Conservation (phyloP, 2,113 vertebrate genomes). For the Microtus ochrogaster region DNA sequence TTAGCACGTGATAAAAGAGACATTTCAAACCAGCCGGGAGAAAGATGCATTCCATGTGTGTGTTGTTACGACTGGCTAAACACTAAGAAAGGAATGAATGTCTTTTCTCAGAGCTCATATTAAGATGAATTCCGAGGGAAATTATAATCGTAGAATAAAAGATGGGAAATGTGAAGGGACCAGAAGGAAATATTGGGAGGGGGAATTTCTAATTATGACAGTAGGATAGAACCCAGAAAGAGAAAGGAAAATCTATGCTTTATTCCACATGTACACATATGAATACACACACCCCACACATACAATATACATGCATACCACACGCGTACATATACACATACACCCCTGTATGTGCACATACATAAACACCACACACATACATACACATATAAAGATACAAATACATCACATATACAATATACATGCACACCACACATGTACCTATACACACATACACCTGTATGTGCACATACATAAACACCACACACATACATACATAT, state of each 20-base stretch:
- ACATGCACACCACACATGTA: neutral
- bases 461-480: neutral
- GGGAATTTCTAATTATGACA: conserved; percentile 23
- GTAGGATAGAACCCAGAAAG: neutral
- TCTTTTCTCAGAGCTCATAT: neutral
- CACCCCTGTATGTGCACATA: too few relatives aligned
- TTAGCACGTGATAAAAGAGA: neutral
- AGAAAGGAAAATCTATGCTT: neutral
- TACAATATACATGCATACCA: neutral
- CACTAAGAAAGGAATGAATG: conserved; percentile 21
- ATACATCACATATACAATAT: neutral
- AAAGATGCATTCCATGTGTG: neutral
- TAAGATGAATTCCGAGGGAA: conserved; percentile 19
- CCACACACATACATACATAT: neutral
- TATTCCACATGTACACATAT: neutral
- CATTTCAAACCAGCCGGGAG: neutral
- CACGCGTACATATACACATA: neutral
- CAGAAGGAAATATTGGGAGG: neutral
- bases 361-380: neutral
- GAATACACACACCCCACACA: neutral
- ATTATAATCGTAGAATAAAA: neutral
- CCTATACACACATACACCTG: too few relatives aligned
- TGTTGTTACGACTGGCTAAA: neutral
- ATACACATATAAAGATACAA: neutral
- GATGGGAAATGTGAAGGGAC: neutral